These are phyloP conservation scores for Marronus borbonicus DNA, from an alignment of 2,888 invertebrate genomes.

Conservation along the genomic window DNA sequence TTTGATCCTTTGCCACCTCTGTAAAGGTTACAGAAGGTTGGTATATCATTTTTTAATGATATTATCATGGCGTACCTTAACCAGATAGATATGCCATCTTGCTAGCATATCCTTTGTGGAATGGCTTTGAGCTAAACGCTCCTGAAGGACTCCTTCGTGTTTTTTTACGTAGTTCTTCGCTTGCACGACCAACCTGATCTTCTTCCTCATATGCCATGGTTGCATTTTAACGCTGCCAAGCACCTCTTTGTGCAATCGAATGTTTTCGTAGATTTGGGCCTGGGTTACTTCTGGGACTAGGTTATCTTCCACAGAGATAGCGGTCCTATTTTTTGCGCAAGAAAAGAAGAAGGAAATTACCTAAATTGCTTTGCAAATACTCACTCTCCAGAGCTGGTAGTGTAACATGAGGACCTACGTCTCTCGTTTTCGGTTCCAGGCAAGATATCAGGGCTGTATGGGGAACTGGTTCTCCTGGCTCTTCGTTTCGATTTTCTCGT, in stretches of 20 bases:
- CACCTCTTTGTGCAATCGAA: conserved; percentile 93
- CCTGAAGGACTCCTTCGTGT: conserved; percentile 92
- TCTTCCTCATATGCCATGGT: conserved; percentile 87
- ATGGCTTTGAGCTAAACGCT: conserved; percentile 90
- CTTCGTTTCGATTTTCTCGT: conserved; percentile 80
- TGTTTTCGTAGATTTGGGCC: conserved; percentile 92
- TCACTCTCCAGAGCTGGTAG: conserved; percentile 91
- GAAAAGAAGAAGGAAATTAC: too few species aligned
- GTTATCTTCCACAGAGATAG: conserved; percentile 84
- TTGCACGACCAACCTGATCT: conserved; percentile 85
- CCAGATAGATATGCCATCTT: conserved; percentile 84
- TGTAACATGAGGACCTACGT: conserved; percentile 83
- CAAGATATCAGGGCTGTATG: conserved; percentile 72
- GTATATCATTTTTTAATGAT: too few species aligned
- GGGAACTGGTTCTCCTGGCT: conserved; percentile 76
- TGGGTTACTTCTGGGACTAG: conserved; percentile 78
- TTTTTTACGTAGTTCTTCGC: conserved; percentile 91
- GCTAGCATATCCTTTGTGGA: conserved; percentile 90
- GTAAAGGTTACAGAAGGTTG: conserved; percentile 12
- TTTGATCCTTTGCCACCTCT: conserved; percentile 89
- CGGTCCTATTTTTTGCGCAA: conserved; percentile 73
- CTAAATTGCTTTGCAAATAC: conserved; percentile 61
- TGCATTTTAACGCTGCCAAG: conserved; percentile 89
- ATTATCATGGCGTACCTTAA: conserved; percentile 76
- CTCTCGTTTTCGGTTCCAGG: conserved; percentile 69